Conservation (phyloP, 2,888 invertebrate genomes). For the Chloroclysta siterata region DNA sequence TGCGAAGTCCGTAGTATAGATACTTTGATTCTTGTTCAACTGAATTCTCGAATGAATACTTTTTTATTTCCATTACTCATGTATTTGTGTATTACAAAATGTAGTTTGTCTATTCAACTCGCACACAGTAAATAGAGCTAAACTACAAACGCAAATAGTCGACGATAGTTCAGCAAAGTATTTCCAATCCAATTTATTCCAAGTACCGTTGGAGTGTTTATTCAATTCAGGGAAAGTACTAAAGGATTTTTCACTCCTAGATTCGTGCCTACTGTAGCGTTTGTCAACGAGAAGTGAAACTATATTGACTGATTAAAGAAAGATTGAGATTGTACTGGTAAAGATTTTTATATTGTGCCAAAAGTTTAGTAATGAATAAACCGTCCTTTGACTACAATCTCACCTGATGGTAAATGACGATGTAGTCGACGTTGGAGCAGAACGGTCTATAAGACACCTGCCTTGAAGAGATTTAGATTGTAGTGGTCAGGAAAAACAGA, state of each 20-base stretch:
- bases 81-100: neutral
- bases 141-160: slow-evolving; percentile 29
- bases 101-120: slow-evolving; percentile 18
- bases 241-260: slow-evolving; percentile 49
- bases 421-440: no score
- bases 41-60: no score
- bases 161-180: slow-evolving; percentile 50
- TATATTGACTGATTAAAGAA: slow-evolving; percentile 43
- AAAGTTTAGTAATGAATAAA: no score
- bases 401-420: no score
- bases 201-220: slow-evolving; percentile 59
- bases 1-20: no score
- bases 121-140: slow-evolving; percentile 24
- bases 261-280: slow-evolving; percentile 21
- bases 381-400: no score
- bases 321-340: slow-evolving; percentile 11
- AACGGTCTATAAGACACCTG: no score
- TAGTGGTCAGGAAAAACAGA: no score
- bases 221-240: slow-evolving; percentile 49
- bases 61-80: no score
- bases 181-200: slow-evolving; percentile 66
- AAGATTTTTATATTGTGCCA: no score
- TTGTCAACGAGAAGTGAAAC: slow-evolving; percentile 32
- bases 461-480: no score
- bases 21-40: no score